Evolutionary conservation across 2,888 invertebrate genomes (phyloP), one percentile per base, ranked within the genome.

Genomic region (Cephus pulcher): DNA sequence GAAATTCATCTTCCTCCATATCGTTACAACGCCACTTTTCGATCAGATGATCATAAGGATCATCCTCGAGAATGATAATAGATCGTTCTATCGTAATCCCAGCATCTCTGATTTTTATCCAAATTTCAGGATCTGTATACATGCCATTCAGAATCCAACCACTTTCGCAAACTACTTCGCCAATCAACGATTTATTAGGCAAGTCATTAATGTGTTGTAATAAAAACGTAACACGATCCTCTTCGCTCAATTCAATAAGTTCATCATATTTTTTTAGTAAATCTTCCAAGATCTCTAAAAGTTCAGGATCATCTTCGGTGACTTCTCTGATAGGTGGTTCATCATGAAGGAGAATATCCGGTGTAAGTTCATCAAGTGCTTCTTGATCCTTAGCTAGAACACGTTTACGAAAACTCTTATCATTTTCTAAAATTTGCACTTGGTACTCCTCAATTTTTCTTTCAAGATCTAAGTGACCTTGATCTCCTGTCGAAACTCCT

Each of bases 81-180:
- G 94, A 92, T 82, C 94, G 93, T 87, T 95, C 94, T 34, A 94
- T 94, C 33, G 92, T 83, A 76, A 92, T 88, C 80, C 93, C 92
- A 4, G 91, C 89, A 40, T 92, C 91, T 11, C 82, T 84, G 15
- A 95, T 86, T 79, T 89, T 89, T 74, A 87, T 88, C 92, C 95
- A 93, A 84, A 93, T 90, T 80, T 93, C 92, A 23, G 92, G 80
- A 82, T 94, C 92, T 34, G 93, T 87, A 34, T 93, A 92, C 89
- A 95, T 93, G 1, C 93, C 94, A 86, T 95, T 95, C 76, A 95
- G 90, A 81, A 95, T 93, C 92, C 93, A 95, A 83, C 94, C 94
- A 33, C 93, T 93, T 86, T 92, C 81, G 75, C 84, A 83, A 74
- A 74, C 78, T n/a, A 82, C 76, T 40, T 78, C 80, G 1, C 76